These are phyloP conservation scores for Cinara cedri DNA, from an alignment of 2,888 invertebrate genomes.

Conservation along the genomic window DNA sequence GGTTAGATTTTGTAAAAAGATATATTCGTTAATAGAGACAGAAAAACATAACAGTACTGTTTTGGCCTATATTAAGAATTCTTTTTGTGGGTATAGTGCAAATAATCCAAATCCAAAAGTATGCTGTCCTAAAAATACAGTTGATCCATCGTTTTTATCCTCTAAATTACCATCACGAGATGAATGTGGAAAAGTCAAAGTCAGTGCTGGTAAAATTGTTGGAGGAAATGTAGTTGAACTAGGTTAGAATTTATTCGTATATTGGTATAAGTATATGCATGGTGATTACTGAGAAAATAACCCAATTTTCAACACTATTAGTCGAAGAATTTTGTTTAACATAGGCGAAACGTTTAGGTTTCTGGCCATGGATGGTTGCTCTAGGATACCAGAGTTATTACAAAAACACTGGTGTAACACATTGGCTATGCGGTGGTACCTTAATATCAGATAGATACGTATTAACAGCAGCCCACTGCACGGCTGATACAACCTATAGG, in stretches of 20 bases:
- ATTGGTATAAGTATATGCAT: background rate
- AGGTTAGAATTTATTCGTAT: background rate
- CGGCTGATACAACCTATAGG: conserved; percentile 65
- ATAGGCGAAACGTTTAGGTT: conserved; percentile 65
- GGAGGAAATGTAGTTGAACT: background rate
- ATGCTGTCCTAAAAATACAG: background rate
- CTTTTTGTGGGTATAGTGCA: background rate
- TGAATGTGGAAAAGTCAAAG: background rate
- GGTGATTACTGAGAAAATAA: no score
- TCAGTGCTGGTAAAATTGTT: background rate
- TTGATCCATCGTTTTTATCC: background rate
- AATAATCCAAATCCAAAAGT: background rate
- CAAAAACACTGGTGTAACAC: conserved; percentile 58
- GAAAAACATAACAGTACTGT: background rate
- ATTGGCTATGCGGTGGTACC: conserved; percentile 60
- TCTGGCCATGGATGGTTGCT: conserved; percentile 81
- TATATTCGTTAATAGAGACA: background rate
- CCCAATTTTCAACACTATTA: background rate
- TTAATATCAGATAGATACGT: conserved; percentile 18
- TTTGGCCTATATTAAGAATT: background rate
- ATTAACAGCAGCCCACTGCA: conserved; percentile 63
- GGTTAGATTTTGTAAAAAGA: background rate
- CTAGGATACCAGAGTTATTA: conserved; percentile 70
- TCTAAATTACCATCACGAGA: background rate
- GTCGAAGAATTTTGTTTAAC: background rate